Evolutionary conservation across 2,113 vertebrate species (phyloP), one percentile per base, ranked within the genome.

Genomic region (Gopherus evgoodei): DNA sequence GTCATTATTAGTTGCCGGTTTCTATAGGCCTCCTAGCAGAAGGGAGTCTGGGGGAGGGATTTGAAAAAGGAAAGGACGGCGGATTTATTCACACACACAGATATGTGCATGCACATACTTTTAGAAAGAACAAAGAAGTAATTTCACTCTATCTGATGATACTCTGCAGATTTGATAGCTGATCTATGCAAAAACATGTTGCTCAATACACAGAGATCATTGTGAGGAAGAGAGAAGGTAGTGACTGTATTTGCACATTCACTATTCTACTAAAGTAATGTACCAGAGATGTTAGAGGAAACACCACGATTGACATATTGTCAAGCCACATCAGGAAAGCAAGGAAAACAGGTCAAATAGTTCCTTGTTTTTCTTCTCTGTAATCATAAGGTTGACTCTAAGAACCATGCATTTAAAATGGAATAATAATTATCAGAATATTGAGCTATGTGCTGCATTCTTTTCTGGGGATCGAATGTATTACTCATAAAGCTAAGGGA

Each of bases 191-290:
- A 90, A 96, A 96, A 81, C 88, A 88, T 94, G 57, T 86, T 95
- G 93, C 79, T 94, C 84, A 93, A 93, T 84, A 96, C 94, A 96
- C 97, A 95, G 96, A 97, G 87, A 96, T 97, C 93, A 76, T 59
- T 97, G 93, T 95, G 90, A 94, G 89, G 54, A 94, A 22, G 57
- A 94, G 81, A 69, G 69, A 88, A 96, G 85, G 83, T 59, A 95
- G 82, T 53, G 54, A 94, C 96, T 92, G 2, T 85, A 94, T 94
- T 93, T 93, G 86, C 79, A 84, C 42, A 76, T 90, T 91, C 44
- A 90, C 92, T 94, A 89, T 95, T 94, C 91, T 93, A 56, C 89
- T 95, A 89, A 96, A 92, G 86, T 84, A 93, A 95, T 4, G 38
- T 84, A 93, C 54, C 75, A 90, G 76, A 86, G 86, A 94, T 1